Base-by-base conservation (phyloP, 2,888 invertebrate genomes). In the Epistrophe eligans region DNA sequence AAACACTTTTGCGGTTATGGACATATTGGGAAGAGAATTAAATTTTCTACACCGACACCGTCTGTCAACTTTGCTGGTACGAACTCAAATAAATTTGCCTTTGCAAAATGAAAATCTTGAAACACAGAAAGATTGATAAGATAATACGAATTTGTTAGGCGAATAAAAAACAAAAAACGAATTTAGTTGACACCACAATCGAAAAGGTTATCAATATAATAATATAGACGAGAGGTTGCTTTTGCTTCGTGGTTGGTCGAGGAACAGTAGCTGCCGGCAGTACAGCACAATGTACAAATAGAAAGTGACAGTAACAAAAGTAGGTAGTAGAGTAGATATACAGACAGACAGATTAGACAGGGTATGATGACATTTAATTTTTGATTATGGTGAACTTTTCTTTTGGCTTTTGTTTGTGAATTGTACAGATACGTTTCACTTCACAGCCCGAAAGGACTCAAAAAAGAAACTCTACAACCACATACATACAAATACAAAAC, bases 1-100 rank as follows among this genome's bases (percentile, higher is more conserved):
- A 80, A 90, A 90, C 7, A 91, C 88, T 89, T 90, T 91, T 73
- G 90, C 89, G 40, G 91, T 89, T 43, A 90, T 89, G 88, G 91
- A 90, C 92, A 92, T 92, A 88, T 88, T 89, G 84, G 28, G 79
- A 24, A 13, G 43, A n/a, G 24, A 43, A 24, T 62, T 70, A 24
- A 2, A 24, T 15, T 77, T 24, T 40, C 1, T 17, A 32, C 9
- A 58, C 40, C 19, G 62, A 43, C 76, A 45, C 73, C 45, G 64
- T 28, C 81, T 55, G 81, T 70, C 70, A 64, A 77, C 70, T 77
- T 64, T 50, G 71, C 73, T 70, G 45, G 70, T 70, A 52, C 81
- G 71, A 89, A 88, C 72, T 88, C 79, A 89, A 91, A 83, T 90
- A 90, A 83, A 85, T 72, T 77, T 48, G 66, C 43, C 52, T 64